Base-by-base conservation (phyloP, 2,113 vertebrate species). In the Thomomys bottae region DNA sequence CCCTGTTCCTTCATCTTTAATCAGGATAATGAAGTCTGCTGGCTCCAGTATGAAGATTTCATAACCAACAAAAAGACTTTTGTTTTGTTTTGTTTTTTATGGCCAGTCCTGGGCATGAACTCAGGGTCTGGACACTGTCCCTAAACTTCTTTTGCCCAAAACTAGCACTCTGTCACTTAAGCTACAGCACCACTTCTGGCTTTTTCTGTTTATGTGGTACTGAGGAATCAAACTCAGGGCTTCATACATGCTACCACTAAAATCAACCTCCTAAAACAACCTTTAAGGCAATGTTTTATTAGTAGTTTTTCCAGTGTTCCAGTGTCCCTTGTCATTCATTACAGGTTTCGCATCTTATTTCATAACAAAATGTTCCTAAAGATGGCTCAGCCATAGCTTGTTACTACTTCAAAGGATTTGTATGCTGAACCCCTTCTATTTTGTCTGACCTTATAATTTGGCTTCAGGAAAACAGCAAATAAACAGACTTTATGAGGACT, bases 381-480 rank as follows among this genome's bases (percentile, higher is more conserved):
- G 76, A 45, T 94, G 34, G 42, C 49, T 90, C 73, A 84, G 63
- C 76, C 66, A 61, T 85, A 89, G 61, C 45, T 38, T 73, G 10
- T 86, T 89, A 84, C 94, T 70, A 90, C 94, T 93, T 96, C 90
- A 95, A 95, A 96, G 88, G 68, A 80, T 71, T 73, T 61, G 28
- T 71, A 80, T 61, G 45, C 68, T 73, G 66, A 86, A 36, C 81
- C 89, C 93, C 89, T 93, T 71, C 64, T 92, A 34, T 88, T 85
- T 96, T 76, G 34, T 14, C 32, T 87, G 23, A 92, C 72, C 90
- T 90, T 92, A 87, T 95, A 96, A 96, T 96, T 97, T 90, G 38
- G 64, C 85, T 63, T 80, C 24, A 21, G 68, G 49, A 87, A 95
- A 91, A 88, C 36, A 95, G 71, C 93, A 94, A 90, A 84, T 96